Conservation (phyloP, 2,113 vertebrate species). For the Mormoops blainvillei region DNA sequence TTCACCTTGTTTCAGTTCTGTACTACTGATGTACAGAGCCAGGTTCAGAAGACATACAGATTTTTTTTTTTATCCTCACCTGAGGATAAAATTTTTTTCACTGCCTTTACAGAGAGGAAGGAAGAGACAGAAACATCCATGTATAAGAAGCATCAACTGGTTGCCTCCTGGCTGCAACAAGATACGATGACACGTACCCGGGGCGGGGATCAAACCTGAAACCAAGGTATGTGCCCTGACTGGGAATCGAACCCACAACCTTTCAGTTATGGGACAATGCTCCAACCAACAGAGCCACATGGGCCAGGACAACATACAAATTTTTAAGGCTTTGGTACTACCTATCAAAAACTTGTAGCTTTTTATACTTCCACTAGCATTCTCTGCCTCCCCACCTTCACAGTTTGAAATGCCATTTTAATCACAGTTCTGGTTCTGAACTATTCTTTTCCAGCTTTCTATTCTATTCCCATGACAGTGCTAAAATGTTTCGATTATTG, state of each 20-base stretch:
- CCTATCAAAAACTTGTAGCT: background rate
- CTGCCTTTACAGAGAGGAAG: too few relatives aligned
- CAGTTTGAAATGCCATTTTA: background rate
- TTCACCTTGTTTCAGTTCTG: background rate
- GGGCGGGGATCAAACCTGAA: background rate
- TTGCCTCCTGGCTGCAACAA: background rate
- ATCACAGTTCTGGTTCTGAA: background rate
- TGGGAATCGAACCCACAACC: background rate
- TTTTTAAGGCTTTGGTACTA: background rate
- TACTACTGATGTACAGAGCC: background rate
- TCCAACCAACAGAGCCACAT: background rate
- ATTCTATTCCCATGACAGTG: background rate
- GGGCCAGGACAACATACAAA: background rate
- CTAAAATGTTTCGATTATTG: background rate
- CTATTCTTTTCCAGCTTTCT: background rate
- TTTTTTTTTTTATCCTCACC: too few relatives aligned
- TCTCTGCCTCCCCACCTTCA: background rate
- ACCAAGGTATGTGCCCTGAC: background rate
- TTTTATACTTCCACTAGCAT: background rate
- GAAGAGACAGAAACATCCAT: too few relatives aligned
- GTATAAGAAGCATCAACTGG: too few relatives aligned
- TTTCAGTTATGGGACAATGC: background rate
- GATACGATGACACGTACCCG: too few relatives aligned
- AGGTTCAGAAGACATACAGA: background rate
- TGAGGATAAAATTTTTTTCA: too few relatives aligned